Evolutionary conservation across 2,113 vertebrate genomes (phyloP).

Genomic region (Ctenomys sociabilis): DNA sequence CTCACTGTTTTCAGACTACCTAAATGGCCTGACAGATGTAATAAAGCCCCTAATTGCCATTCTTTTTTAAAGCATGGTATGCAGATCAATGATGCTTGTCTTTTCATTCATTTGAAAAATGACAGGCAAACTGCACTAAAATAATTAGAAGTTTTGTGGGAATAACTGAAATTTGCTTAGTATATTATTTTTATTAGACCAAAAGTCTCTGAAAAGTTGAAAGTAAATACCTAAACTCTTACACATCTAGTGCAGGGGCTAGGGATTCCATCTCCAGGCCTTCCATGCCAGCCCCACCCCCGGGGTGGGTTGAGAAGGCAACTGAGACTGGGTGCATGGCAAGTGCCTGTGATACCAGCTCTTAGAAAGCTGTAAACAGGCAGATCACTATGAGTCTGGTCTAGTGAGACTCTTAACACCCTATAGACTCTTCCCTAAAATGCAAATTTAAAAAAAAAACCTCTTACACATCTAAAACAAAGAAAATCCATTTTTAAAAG

Average conservation of each 20-base stretch:
- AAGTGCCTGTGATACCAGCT: no score
- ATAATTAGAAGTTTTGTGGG: neutral
- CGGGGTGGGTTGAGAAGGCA: no score
- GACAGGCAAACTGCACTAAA: neutral
- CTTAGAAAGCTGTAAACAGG: no score
- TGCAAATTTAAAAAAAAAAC: no score
- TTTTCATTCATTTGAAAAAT: slow-evolving; percentile 18
- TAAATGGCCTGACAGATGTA: neutral
- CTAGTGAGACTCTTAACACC: no score
- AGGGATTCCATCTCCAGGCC: no score
- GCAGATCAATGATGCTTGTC: neutral
- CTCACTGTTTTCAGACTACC: neutral
- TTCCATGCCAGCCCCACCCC: no score
- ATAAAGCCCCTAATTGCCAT: neutral
- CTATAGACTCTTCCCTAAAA: no score
- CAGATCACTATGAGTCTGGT: no score
- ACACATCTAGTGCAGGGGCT: neutral
- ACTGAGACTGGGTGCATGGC: no score
- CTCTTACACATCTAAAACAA: slow-evolving; percentile 2
- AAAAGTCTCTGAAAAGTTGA: neutral
- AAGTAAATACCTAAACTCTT: slow-evolving; percentile 32
- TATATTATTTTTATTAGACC: neutral
- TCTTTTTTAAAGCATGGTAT: neutral
- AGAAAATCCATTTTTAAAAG: neutral
- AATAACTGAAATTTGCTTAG: slow-evolving; percentile 19